These are phyloP conservation scores for Sparidentex hasta DNA, from an alignment of 2,797 vertebrate genomes.

Conservation along the genomic window DNA sequence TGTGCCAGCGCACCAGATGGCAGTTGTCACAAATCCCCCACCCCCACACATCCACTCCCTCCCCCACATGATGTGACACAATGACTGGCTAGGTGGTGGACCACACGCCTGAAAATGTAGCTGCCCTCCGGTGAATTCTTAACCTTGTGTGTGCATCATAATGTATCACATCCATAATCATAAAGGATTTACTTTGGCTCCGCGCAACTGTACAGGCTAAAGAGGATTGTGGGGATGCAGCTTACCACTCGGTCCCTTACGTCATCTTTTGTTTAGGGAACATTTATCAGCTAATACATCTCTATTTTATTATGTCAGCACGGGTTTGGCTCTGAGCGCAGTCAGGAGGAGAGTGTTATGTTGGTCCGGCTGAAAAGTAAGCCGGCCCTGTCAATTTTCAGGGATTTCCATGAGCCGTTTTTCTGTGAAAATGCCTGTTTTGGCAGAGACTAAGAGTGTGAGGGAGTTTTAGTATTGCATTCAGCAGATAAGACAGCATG, in stretches of 20 bases:
- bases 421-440: conserved; percentile 59
- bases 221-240: conserved; percentile 53
- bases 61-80: conserved; percentile 66
- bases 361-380: conserved; percentile 54
- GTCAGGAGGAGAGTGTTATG: conserved; percentile 27
- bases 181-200: conserved; percentile 58
- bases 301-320: conserved; percentile 32
- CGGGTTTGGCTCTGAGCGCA: conserved; percentile 7
- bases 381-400: conserved; percentile 59
- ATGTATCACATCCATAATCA: conserved; percentile 66
- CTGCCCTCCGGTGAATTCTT: conserved; percentile 36
- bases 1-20: conserved; percentile 79
- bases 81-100: conserved; percentile 63
- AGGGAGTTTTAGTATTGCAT: conserved; percentile 60
- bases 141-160: conserved; percentile 57
- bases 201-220: conserved; percentile 25
- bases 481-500: conserved; percentile 63
- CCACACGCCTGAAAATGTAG: conserved; percentile 48
- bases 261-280: conserved; percentile 36
- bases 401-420: conserved; percentile 68
- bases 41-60: conserved; percentile 57
- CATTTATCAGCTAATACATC: conserved; percentile 50
- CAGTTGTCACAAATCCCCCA: conserved; percentile 76
- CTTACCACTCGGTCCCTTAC: conserved; percentile 24
- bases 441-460: conserved; percentile 45